Evolutionary conservation across 2,113 vertebrate genomes (phyloP).

Genomic region (Tupaia chinensis): DNA sequence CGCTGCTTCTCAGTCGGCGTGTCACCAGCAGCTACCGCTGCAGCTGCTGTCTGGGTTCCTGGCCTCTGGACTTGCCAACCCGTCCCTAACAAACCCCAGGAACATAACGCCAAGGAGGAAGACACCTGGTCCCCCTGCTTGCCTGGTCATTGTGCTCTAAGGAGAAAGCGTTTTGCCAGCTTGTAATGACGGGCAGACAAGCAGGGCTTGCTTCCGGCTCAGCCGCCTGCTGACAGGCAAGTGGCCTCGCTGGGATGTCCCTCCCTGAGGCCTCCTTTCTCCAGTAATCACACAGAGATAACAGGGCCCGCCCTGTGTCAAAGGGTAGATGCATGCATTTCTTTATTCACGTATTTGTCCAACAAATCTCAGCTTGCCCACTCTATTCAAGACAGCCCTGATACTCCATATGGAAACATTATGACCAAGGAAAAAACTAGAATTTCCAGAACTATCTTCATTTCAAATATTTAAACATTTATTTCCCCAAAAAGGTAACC

Average conservation of each 20-base stretch:
- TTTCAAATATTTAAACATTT: constrained; percentile 2
- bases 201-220: not conserved
- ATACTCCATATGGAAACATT: not conserved
- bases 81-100: not conserved
- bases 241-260: not conserved
- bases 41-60: constrained; percentile 52
- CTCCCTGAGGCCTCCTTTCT: not conserved
- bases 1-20: constrained; percentile 58
- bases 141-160: not conserved
- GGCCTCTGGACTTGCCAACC: constrained; percentile 1
- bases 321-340: not conserved
- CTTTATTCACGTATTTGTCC: not conserved
- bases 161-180: not conserved
- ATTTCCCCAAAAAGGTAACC: not conserved
- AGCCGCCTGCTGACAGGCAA: not conserved
- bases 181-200: not conserved
- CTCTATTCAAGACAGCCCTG: not conserved
- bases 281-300: not conserved
- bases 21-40: constrained; percentile 31
- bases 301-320: not conserved
- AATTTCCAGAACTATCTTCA: not conserved
- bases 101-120: not conserved
- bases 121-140: not conserved
- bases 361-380: not conserved
- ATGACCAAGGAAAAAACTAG: not conserved